These are phyloP conservation scores for Drosophila leonis DNA, from an alignment of 2,888 invertebrate species.

Conservation along the genomic window DNA sequence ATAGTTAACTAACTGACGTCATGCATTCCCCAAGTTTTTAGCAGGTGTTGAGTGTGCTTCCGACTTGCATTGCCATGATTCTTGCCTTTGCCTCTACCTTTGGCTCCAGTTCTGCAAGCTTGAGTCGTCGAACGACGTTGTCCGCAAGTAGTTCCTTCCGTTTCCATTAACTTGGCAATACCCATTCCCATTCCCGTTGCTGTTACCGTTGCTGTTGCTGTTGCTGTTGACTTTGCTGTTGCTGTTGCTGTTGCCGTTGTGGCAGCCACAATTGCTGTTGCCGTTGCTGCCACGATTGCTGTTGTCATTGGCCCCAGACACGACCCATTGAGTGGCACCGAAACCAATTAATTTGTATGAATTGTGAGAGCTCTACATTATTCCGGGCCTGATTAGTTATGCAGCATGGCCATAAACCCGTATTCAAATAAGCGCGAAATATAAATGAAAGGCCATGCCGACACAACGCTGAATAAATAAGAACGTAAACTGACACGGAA, in stretches of 20 bases:
- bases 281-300: slow-evolving; percentile 7
- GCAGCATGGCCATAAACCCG: slow-evolving; percentile 46
- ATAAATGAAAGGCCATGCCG: slow-evolving; percentile 61
- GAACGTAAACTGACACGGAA: slow-evolving; percentile 17
- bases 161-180: slow-evolving; percentile 61
- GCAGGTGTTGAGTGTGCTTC: slow-evolving; percentile 72
- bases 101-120: slow-evolving; percentile 13
- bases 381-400: slow-evolving; percentile 67
- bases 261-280: slow-evolving; percentile 10
- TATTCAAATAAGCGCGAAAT: slow-evolving; percentile 61
- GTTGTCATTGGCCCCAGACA: slow-evolving; percentile 34
- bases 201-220: neutral
- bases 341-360: slow-evolving; percentile 78
- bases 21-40: slow-evolving; percentile 43
- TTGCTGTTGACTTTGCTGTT: too few relatives aligned
- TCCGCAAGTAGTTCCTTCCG: slow-evolving; percentile 79
- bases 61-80: slow-evolving; percentile 68
- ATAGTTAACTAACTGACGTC: slow-evolving; percentile 41
- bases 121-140: slow-evolving; percentile 60
- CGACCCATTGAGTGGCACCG: slow-evolving; percentile 67
- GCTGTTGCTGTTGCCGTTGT: slow-evolving; percentile 1
- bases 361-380: slow-evolving; percentile 69
- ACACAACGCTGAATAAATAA: slow-evolving; percentile 54
- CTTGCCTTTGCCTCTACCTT: slow-evolving; percentile 6
- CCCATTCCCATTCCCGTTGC: slow-evolving; percentile 1